Evolutionary conservation across 2,888 invertebrate genomes (phyloP).

Genomic region (Lycophotia porphyrea): DNA sequence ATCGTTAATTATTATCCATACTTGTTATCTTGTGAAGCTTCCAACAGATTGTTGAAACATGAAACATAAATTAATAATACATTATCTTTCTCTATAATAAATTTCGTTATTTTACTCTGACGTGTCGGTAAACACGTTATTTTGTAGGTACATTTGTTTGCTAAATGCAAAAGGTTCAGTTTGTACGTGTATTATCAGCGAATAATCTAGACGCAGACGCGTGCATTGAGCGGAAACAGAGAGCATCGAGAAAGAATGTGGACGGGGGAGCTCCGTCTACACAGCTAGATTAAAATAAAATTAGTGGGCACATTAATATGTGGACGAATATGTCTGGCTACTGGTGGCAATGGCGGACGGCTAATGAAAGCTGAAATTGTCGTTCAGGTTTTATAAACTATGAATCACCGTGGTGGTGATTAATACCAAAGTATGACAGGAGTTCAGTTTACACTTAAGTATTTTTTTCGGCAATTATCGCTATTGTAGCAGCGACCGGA

Average conservation of each 20-base stretch:
- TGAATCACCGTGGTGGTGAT: constrained; percentile 34
- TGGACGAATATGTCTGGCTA: constrained; percentile 25
- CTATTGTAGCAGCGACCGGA: constrained; percentile 16
- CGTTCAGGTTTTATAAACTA: constrained; percentile 12
- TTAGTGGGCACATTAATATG: constrained; percentile 32
- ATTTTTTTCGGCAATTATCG: constrained; percentile 19
- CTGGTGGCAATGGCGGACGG: background rate
- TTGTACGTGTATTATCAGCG: constrained; percentile 51
- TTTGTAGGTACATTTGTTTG: constrained; percentile 14
- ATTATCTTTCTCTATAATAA: constrained; percentile 9
- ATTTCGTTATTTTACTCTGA: constrained; percentile 14
- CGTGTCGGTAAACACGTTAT: constrained; percentile 3
- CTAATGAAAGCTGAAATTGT: constrained; percentile 29
- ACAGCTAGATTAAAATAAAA: constrained; percentile 58
- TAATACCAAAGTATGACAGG: constrained; percentile 5
- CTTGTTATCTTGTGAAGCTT: background rate
- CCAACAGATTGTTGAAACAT: constrained; percentile 24
- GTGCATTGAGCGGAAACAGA: constrained; percentile 57
- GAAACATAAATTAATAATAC: constrained; percentile 8
- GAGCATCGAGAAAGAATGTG: constrained; percentile 56
- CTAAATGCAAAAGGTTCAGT: constrained; percentile 16
- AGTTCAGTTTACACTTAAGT: constrained; percentile 21
- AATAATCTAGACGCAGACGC: constrained; percentile 60
- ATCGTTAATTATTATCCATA: constrained; percentile 10
- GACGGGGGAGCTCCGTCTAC: constrained; percentile 46